phyloP scores from a whole-genome alignment of 2,113 vertebrate genomes.

The Orthochromis malagaraziensis region DNA sequence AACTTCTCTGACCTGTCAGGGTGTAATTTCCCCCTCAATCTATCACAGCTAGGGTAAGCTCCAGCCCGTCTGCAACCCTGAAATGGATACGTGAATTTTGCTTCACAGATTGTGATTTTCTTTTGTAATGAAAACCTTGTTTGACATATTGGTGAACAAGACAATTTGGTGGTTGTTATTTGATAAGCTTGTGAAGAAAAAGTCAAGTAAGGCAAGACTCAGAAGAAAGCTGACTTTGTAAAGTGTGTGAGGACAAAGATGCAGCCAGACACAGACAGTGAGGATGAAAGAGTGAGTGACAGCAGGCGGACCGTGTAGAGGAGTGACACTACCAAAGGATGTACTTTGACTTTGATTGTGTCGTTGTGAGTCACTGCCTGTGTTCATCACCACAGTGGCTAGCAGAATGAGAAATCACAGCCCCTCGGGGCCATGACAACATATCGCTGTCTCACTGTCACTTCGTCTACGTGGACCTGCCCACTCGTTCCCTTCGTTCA shows the following conservation, averaged over 20 bases:
- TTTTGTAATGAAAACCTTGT: background rate
- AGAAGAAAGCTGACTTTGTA: background rate
- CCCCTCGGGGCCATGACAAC: background rate
- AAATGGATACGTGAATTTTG: background rate
- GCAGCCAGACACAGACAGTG: background rate
- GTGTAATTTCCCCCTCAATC: background rate
- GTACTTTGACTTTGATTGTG: slow-evolving; percentile 34
- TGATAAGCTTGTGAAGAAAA: background rate
- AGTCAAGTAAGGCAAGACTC: background rate
- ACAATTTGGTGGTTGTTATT: background rate
- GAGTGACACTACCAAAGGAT: slow-evolving; percentile 22
- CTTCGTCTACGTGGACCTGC: background rate
- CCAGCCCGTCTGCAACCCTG: accelerated
- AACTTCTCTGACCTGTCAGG: background rate
- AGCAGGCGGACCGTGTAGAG: background rate
- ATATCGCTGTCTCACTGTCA: slow-evolving; percentile 14
- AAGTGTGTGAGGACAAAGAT: background rate
- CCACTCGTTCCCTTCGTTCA: background rate
- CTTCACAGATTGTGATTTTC: background rate
- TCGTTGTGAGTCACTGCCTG: background rate
- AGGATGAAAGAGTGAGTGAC: background rate
- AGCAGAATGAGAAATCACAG: slow-evolving; percentile 7
- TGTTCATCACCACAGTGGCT: slow-evolving; percentile 14
- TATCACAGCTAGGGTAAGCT: background rate
- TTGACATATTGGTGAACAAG: background rate